phyloP scores from a whole-genome alignment of 2,888 invertebrate genomes.

The Lycophotia porphyrea region DNA sequence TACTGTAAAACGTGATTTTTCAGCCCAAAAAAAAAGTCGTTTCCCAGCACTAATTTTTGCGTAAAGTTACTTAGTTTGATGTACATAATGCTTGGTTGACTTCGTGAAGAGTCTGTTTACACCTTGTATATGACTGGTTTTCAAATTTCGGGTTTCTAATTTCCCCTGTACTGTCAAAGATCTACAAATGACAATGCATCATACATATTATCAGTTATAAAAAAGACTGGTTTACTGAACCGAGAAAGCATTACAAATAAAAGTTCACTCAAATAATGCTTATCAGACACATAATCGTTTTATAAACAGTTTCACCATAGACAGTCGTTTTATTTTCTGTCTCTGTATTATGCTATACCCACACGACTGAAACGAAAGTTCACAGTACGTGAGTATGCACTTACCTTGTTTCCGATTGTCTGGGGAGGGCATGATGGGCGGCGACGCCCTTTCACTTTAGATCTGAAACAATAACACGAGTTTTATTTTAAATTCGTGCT shows the following conservation, averaged over 20 bases:
- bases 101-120: too few relatives aligned
- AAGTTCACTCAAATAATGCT: slow-evolving; percentile 5
- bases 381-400: slow-evolving; percentile 20
- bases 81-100: too few relatives aligned
- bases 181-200: neutral
- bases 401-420: slow-evolving; percentile 73
- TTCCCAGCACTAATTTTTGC: too few relatives aligned
- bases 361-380: slow-evolving; percentile 37
- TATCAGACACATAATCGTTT: neutral
- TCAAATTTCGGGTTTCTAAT: neutral
- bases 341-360: neutral
- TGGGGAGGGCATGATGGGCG: slow-evolving; percentile 73
- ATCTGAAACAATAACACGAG: slow-evolving; percentile 61
- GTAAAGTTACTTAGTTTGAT: too few relatives aligned
- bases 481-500: neutral
- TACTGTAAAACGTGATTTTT: too few relatives aligned
- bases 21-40: too few relatives aligned
- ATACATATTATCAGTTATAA: neutral
- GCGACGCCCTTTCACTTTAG: slow-evolving; percentile 52
- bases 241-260: neutral
- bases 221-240: neutral
- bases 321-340: slow-evolving; percentile 23
- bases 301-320: neutral
- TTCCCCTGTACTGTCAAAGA: neutral
- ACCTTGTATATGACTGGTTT: too few relatives aligned